Base-by-base conservation (phyloP, 2,888 invertebrate genomes). In the Sesia bembeciformis region DNA sequence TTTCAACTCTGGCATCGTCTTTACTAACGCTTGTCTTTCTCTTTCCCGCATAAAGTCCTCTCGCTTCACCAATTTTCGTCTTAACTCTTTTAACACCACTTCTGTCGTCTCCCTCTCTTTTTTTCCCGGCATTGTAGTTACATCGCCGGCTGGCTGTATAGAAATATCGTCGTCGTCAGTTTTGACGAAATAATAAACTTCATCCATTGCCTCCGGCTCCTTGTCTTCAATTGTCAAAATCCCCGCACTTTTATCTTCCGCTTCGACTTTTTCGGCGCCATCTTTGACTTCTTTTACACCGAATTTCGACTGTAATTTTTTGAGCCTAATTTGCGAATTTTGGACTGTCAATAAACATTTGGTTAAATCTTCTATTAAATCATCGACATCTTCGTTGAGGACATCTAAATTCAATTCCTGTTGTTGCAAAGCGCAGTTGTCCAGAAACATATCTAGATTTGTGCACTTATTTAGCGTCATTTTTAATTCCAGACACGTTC, bases 1-100 rank as follows among this genome's bases (percentile, higher is more conserved):
- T 61, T 81, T 81, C 2, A 83, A 55, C 6, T 83, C 78, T 0
- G 90, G 90, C 90, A 90, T 90, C 0, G 89, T 88, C 70, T 87
- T 89, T 2, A 68, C 78, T 7, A 90, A 61, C 6, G 90, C 90
- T 61, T 82, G 85, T 40, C 86, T 79, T 59, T 90, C 90, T 56
- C 90, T 74, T 58, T 87, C 89, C 3, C 89, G 69, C 90, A 90
- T 90, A 3, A 83, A 56, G 53, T 90, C 90, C 53, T 90, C 90
- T 60, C 90, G 66, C 61, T 84, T 85, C 46, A 87, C 84, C 60
- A 90, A 61, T 61, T 86, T 87, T 54, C 84, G 75, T 67, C 77
- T 86, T 49, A 90, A 62, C 60, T 90, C 90, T 6, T 68, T 70
- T 3, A 90, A 57, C 5, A 90, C 88, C 1, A 87, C 67, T 67